Conservation (phyloP, 2,113 vertebrate species). For the Nothobranchius furzeri region DNA sequence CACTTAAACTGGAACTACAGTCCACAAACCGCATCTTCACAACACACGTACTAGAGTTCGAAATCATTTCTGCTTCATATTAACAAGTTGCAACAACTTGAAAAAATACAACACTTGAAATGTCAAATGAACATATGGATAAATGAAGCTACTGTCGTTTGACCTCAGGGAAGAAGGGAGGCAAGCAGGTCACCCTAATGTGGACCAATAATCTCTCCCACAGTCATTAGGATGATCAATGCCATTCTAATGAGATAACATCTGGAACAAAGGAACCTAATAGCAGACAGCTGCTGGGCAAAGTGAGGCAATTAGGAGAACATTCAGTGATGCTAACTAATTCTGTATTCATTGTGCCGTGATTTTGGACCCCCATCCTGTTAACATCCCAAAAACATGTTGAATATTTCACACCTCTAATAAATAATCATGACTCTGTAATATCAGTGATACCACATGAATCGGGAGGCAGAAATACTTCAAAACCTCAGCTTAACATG, state of each 20-base stretch:
- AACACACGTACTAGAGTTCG: background rate
- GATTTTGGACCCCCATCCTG: slow-evolving; percentile 57
- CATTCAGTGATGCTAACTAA: slow-evolving; percentile 69
- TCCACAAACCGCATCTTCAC: slow-evolving; percentile 22
- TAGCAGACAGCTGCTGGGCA: slow-evolving; percentile 79
- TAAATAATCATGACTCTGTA: slow-evolving; percentile 55
- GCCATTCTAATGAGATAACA: slow-evolving; percentile 79
- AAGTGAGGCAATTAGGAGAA: slow-evolving; percentile 74
- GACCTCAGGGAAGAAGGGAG: slow-evolving; percentile 56
- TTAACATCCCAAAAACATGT: slow-evolving; percentile 62
- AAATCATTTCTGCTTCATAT: background rate
- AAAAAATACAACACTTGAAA: slow-evolving; percentile 38
- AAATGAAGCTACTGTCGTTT: slow-evolving; percentile 49
- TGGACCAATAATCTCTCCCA: slow-evolving; percentile 71
- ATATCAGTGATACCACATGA: slow-evolving; percentile 39
- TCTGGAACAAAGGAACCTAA: slow-evolving; percentile 81
- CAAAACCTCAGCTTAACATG: slow-evolving; percentile 65
- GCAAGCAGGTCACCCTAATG: slow-evolving; percentile 65
- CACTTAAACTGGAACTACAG: background rate
- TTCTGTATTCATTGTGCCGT: slow-evolving; percentile 57
- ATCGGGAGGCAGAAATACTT: slow-evolving; percentile 44
- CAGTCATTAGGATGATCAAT: slow-evolving; percentile 79
- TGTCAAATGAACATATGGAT: slow-evolving; percentile 54
- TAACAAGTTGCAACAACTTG: background rate
- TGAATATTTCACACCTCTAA: slow-evolving; percentile 71